Percentiles rank a stretch among this genome's conserved stretches.
These are phyloP conservation scores for Petromus typicus DNA, from an alignment of 2,113 vertebrate genomes.

Conservation along the genomic window DNA sequence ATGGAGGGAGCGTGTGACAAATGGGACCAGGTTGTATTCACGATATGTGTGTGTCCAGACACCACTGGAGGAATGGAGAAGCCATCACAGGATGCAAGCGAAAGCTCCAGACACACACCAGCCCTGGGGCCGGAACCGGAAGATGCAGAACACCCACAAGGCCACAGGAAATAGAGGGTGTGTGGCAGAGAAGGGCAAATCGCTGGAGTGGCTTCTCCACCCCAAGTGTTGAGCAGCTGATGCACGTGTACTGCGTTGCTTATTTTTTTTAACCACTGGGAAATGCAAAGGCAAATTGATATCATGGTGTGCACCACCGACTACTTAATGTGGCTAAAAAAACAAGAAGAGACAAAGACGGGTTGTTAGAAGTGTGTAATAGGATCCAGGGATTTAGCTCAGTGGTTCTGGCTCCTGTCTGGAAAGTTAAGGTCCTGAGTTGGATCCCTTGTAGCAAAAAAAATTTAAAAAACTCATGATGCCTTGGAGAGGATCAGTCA, in stretches of 20 bases:
- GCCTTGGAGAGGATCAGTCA: neutral
- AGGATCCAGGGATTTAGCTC: too few species aligned
- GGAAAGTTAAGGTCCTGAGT: too few species aligned
- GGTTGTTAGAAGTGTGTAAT: neutral
- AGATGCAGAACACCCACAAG: neutral
- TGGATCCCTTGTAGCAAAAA: too few species aligned
- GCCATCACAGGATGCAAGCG: accelerated
- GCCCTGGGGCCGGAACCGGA: neutral
- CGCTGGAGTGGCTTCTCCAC: too few species aligned
- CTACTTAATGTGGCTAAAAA: neutral
- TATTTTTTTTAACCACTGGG: neutral
- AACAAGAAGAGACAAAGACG: neutral
- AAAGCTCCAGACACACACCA: accelerated
- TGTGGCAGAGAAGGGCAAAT: accelerated
- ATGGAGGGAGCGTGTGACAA: neutral
- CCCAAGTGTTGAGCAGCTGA: neutral
- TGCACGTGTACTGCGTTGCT: accelerated
- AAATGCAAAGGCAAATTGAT: neutral
- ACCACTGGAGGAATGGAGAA: too few species aligned
- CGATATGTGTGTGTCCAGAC: too few species aligned
- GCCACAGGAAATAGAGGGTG: accelerated
- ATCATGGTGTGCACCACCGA: neutral
- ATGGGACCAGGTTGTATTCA: neutral
- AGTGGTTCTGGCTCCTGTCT: too few species aligned
- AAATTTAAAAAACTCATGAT: too few species aligned